Evolutionary conservation across 2,113 vertebrate species (phyloP).

Genomic region (Dasypus novemcinctus): DNA sequence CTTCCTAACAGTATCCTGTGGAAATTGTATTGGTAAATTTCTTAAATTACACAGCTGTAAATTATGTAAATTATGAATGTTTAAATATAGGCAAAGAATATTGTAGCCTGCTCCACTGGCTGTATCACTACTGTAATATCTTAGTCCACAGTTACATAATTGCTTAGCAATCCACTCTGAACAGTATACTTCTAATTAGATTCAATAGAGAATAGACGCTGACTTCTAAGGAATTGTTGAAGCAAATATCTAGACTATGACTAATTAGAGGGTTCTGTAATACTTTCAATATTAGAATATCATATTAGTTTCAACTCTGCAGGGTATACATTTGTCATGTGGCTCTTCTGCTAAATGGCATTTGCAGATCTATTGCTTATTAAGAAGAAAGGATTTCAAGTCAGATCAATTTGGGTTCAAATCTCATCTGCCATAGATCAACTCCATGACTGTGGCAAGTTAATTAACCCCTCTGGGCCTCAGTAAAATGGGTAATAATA

Average conservation of each 20-base stretch:
- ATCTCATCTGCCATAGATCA: conserved; percentile 41
- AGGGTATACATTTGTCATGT: conserved; percentile 52
- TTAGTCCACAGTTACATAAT: not conserved
- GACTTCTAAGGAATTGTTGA: conserved; percentile 47
- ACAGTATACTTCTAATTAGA: conserved; percentile 15
- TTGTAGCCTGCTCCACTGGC: not conserved
- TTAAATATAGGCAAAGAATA: conserved; percentile 20
- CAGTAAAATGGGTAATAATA: conserved; percentile 8
- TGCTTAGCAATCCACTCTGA: conserved; percentile 5
- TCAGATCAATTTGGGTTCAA: conserved; percentile 53
- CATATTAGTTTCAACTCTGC: conserved; percentile 29
- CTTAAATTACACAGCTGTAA: not conserved
- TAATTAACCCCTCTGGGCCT: conserved; percentile 44
- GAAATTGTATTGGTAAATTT: not conserved
- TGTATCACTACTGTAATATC: not conserved
- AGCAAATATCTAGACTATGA: conserved; percentile 49
- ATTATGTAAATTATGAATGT: not conserved
- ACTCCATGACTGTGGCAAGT: conserved; percentile 31
- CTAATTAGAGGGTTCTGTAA: conserved; percentile 47
- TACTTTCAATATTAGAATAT: conserved; percentile 55
- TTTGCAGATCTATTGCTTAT: conserved; percentile 29
- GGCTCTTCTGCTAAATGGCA: conserved; percentile 36
- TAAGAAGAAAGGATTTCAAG: conserved; percentile 51
- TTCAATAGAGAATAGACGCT: conserved; percentile 32
- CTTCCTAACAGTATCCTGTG: not conserved